A percentile compares a stretch with the other conserved stretches of the same genome.
Conservation (phyloP, 2,888 invertebrate species). For the Dicranocentrus wangi region DNA sequence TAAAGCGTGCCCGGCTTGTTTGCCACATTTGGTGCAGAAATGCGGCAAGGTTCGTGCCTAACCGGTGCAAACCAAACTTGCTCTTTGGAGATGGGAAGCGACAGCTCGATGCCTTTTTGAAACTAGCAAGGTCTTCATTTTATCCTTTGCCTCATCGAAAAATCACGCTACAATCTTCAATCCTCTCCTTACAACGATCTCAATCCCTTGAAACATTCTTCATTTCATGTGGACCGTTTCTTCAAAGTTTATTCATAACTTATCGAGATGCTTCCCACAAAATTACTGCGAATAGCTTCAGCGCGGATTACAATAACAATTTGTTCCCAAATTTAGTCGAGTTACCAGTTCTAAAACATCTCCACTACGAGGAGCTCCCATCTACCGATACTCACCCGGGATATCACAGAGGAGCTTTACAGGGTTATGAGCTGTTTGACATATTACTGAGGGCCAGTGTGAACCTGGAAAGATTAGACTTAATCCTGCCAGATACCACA, state of each 20-base stretch:
- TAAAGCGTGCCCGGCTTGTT: conserved; percentile 57
- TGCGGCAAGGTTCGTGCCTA: conserved; percentile 30
- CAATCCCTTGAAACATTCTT: conserved; percentile 57
- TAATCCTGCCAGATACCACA: conserved; percentile 44
- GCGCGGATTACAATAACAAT: conserved; percentile 26
- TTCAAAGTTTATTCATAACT: conserved; percentile 52
- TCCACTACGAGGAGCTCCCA: conserved; percentile 54
- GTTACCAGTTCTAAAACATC: conserved; percentile 50
- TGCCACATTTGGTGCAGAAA: conserved; percentile 58
- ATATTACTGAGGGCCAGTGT: conserved; percentile 35
- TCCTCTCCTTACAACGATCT: conserved; percentile 56
- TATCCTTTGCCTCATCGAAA: conserved; percentile 44
- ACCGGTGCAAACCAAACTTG: conserved; percentile 42
- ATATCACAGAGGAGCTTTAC: conserved; percentile 3
- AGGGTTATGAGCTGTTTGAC: conserved; percentile 46
- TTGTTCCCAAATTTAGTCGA: conserved; percentile 31
- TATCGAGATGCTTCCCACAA: conserved; percentile 59
- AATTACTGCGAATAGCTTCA: conserved; percentile 19
- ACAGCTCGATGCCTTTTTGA: conserved; percentile 49
- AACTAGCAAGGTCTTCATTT: conserved; percentile 40
- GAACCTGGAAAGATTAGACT: conserved; percentile 51
- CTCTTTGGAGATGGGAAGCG: conserved; percentile 61
- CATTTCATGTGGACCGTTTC: conserved; percentile 18
- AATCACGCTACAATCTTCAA: conserved; percentile 53
- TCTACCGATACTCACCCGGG: conserved; percentile 16